phyloP scores from a whole-genome alignment of 1,140 invertebrate genomes.

The Heliconius melpomene region DNA sequence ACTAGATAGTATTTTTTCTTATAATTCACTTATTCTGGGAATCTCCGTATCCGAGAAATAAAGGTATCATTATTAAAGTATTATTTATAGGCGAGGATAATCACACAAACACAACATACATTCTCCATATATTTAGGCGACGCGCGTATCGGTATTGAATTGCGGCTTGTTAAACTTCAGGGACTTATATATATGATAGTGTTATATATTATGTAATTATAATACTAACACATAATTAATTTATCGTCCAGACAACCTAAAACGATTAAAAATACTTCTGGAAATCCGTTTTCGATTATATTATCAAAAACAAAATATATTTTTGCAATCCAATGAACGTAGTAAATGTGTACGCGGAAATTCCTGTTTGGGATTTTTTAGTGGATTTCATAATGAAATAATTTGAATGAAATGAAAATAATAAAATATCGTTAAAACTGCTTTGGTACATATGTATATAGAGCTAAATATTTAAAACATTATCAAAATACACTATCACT shows the following conservation, averaged over 20 bases:
- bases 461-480: no score
- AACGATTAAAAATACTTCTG: constrained; percentile 1
- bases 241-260: constrained; percentile 1
- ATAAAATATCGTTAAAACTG: no score
- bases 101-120: no score
- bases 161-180: neutral
- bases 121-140: neutral
- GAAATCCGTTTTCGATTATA: constrained; percentile 14
- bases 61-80: no score
- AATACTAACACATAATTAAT: neutral
- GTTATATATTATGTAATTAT: neutral
- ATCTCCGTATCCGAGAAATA: no score
- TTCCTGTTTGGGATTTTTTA: neutral
- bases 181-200: neutral
- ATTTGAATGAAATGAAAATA: neutral
- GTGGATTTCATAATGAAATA: neutral
- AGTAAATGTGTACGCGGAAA: neutral
- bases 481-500: no score
- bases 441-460: no score
- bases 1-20: no score
- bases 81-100: neutral
- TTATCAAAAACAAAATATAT: constrained; percentile 1
- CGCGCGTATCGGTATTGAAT: neutral
- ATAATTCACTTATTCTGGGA: no score
- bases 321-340: neutral